phyloP scores from a whole-genome alignment of 1,140 invertebrate genomes.

The Saxidomus purpurata region DNA sequence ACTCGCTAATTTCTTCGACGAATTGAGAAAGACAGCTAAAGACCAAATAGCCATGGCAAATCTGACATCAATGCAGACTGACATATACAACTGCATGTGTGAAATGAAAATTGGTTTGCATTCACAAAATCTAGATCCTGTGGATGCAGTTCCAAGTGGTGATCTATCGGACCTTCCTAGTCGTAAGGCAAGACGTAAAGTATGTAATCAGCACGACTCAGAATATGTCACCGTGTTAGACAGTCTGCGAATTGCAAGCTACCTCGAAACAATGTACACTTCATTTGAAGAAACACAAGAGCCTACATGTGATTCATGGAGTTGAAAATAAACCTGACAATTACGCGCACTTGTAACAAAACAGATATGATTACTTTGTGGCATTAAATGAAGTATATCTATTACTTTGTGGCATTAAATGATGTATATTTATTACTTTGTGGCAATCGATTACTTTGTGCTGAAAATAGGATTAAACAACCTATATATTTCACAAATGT shows the following conservation, averaged over 20 bases:
- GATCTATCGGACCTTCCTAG: neutral
- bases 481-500: too few species aligned
- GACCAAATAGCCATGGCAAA: neutral
- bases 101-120: neutral
- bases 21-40: neutral
- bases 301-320: too few species aligned
- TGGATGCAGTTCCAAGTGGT: neutral
- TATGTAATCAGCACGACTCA: neutral
- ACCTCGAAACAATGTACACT: neutral
- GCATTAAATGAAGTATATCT: too few species aligned
- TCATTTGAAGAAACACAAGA: too few species aligned
- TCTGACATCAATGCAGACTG: neutral
- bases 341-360: too few species aligned
- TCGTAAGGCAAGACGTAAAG: neutral
- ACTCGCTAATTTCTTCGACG: neutral
- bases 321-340: too few species aligned
- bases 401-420: too few species aligned
- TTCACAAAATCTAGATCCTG: neutral
- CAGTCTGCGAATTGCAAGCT: neutral
- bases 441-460: too few species aligned
- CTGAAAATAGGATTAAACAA: too few species aligned
- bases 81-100: neutral
- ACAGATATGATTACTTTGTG: too few species aligned
- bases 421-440: too few species aligned
- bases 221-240: neutral